phyloP scores from a whole-genome alignment of 2,888 invertebrate species.

The Tinea pellionella region DNA sequence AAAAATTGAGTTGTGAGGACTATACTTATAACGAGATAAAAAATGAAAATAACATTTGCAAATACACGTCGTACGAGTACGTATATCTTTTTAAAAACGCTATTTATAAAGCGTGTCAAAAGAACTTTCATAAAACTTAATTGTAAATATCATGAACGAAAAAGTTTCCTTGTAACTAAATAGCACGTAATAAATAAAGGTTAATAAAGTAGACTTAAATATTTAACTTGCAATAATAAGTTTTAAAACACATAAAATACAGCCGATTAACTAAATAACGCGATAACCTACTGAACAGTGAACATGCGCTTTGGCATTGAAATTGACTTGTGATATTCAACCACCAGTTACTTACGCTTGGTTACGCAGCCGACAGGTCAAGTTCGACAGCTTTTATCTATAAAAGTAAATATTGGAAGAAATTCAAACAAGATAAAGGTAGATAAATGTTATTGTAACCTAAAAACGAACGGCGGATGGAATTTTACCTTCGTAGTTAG shows the following conservation, averaged over 20 bases:
- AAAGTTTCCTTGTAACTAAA: no score
- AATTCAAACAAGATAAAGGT: slow-evolving; percentile 18
- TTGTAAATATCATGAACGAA: no score
- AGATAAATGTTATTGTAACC: not conserved
- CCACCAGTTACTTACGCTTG: slow-evolving; percentile 1
- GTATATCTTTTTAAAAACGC: no score
- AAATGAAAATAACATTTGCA: no score
- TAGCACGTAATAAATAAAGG: no score
- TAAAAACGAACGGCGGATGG: not conserved
- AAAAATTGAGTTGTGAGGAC: no score
- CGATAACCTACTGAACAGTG: slow-evolving; percentile 11
- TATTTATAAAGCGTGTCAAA: no score
- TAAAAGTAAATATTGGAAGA: slow-evolving; percentile 16
- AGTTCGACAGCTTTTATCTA: slow-evolving; percentile 43
- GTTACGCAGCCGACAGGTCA: slow-evolving; percentile 35
- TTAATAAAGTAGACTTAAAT: not conserved
- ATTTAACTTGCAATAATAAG: not conserved
- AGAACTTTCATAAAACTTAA: no score
- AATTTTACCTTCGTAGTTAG: no score
- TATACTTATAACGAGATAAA: no score
- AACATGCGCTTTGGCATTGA: slow-evolving; percentile 8
- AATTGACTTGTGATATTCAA: not conserved
- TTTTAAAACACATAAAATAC: not conserved
- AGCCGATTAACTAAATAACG: slow-evolving; percentile 5
- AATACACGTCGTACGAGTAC: no score